Evolutionary conservation across 2,797 vertebrate genomes (phyloP).

Genomic region (Eutrigla gurnardus): DNA sequence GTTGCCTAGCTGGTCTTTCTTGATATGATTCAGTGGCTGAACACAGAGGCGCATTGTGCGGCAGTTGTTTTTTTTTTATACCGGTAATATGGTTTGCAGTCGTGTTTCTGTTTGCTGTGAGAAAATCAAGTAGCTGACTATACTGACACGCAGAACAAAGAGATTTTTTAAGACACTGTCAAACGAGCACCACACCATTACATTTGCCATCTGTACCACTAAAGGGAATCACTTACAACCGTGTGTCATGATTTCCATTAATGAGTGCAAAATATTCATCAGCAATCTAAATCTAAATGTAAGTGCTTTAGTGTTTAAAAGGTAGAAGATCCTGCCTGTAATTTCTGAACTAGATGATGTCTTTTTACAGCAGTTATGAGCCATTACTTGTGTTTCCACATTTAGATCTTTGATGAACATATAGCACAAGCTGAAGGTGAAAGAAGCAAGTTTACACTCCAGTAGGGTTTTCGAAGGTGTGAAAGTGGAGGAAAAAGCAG

Average conservation of each 20-base stretch:
- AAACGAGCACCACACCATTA: conserved; percentile 17
- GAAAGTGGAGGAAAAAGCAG: conserved; percentile 33
- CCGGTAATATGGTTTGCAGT: conserved; percentile 37
- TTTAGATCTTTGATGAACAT: conserved; percentile 53
- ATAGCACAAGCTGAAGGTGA: conserved; percentile 12
- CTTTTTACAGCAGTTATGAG: background rate
- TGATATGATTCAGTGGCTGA: conserved; percentile 63
- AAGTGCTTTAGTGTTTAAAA: no score
- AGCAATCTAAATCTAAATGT: no score
- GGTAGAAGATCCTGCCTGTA: background rate
- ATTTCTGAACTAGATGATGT: conserved; percentile 8
- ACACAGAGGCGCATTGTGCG: conserved; percentile 65
- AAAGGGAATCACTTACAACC: background rate
- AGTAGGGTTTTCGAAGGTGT: conserved; percentile 49
- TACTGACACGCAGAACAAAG: conserved; percentile 26
- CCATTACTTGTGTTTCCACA: conserved; percentile 12
- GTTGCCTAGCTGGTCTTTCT: conserved; percentile 65
- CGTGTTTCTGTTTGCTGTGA: conserved; percentile 40
- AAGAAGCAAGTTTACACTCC: conserved; percentile 50
- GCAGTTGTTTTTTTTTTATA: conserved; percentile 12
- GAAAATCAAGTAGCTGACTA: conserved; percentile 41
- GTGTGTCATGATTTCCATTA: background rate
- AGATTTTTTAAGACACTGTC: background rate
- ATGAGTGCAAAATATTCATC: conserved; percentile 6
- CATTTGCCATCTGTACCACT: background rate